Conservation (phyloP, 1,140 invertebrate genomes). For the Drosophila pseudoananassae region DNA sequence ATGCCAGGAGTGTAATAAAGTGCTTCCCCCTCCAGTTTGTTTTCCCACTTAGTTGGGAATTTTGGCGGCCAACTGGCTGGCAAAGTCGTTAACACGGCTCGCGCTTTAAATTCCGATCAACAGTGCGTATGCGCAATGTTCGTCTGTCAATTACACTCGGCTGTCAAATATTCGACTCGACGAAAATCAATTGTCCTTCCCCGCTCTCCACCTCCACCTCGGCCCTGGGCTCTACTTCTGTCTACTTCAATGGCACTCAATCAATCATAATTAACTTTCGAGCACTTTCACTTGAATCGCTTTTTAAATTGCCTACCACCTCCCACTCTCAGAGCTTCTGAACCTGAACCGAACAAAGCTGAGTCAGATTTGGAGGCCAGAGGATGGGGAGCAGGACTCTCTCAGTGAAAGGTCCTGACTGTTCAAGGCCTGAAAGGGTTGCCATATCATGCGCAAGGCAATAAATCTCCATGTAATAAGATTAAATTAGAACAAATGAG, state of each 20-base stretch:
- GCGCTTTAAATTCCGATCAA: conserved; percentile 48
- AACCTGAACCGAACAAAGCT: conserved; percentile 6
- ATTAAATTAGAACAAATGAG: conserved; percentile 81
- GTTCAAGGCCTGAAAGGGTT: conserved; percentile 46
- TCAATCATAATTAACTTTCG: conserved; percentile 77
- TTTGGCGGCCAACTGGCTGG: conserved; percentile 21
- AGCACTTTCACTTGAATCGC: conserved; percentile 56
- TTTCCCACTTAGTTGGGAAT: conserved; percentile 2
- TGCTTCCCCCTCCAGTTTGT: conserved; percentile 8
- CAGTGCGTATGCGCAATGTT: conserved; percentile 60
- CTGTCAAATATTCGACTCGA: conserved; percentile 53
- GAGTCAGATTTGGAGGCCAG: conserved; percentile 20
- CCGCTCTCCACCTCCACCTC: conserved; percentile 5
- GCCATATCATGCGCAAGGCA: conserved; percentile 65
- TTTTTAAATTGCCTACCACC: conserved; percentile 55
- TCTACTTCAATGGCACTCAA: conserved; percentile 68
- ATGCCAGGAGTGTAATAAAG: conserved; percentile 47
- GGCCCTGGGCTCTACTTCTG: conserved; percentile 7
- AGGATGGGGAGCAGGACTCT: background rate
- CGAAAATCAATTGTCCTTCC: conserved; percentile 58
- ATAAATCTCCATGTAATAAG: conserved; percentile 76
- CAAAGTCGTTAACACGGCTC: conserved; percentile 25
- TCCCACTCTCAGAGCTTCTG: background rate
- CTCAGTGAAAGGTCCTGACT: conserved; percentile 4
- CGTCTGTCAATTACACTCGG: conserved; percentile 63